Conservation (phyloP, 2,797 vertebrate genomes). For the Cichlasoma orientale region DNA sequence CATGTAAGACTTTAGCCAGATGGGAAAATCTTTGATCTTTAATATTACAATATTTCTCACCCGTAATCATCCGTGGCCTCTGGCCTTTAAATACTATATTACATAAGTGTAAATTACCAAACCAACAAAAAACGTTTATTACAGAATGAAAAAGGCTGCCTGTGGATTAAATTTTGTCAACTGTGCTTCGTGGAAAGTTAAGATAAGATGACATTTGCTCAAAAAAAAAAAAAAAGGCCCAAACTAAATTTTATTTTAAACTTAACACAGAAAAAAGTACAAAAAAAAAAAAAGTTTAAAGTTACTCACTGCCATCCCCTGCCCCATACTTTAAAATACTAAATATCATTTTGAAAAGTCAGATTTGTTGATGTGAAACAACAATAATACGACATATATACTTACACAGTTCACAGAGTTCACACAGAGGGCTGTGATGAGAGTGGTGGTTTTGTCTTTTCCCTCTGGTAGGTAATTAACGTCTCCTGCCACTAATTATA, state of each 20-base stretch:
- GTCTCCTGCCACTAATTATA: constrained; percentile 59
- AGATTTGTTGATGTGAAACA: background rate
- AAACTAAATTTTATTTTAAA: background rate
- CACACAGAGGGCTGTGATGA: constrained; percentile 1
- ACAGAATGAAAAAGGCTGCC: background rate
- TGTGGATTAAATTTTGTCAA: background rate
- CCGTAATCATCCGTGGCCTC: background rate
- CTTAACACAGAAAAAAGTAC: background rate
- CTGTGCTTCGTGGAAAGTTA: background rate
- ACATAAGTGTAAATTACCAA: background rate
- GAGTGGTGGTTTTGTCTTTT: background rate
- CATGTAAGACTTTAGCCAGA: background rate
- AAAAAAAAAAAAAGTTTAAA: background rate
- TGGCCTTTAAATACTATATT: constrained; percentile 4
- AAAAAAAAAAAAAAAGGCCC: background rate
- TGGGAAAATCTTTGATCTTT: constrained; percentile 16
- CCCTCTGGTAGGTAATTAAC: constrained; percentile 30
- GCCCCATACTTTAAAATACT: background rate
- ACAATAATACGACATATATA: too few relatives aligned
- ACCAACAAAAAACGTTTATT: background rate
- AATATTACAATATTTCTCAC: constrained; percentile 8
- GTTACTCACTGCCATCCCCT: background rate
- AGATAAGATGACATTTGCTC: background rate
- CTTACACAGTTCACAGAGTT: background rate
- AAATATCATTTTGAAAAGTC: background rate